Base-by-base conservation (phyloP, 2,797 vertebrate genomes). In the Rhodeus uyekii region DNA sequence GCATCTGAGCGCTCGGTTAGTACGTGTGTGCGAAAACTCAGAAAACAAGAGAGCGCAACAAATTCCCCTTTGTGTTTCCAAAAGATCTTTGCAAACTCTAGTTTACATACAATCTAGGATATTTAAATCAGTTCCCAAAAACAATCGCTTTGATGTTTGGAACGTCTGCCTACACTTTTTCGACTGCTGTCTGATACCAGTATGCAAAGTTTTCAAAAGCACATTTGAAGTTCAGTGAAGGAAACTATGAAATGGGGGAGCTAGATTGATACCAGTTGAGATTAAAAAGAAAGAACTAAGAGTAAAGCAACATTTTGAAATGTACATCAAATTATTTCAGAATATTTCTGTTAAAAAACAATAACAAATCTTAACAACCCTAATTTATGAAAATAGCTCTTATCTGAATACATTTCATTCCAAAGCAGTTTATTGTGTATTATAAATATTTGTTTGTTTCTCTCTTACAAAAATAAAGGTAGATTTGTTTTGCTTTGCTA, bases 81-180 rank as follows among this genome's bases (percentile, higher is more conserved):
- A 19, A 78, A 78, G 48, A 29, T 67, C 36, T 67, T 55, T 19
- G n/a, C 32, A 39, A 78, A 24, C 76, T 68, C 55, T 81, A 61
- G 73, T 82, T 65, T 34, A 44, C 34, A 53, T 34, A 34, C 72
- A 76, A 42, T 67, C 60, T 42, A 74, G 36, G 80, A 65, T 65
- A 53, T 82, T 55, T 61, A 68, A 67, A 82, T 72, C 16, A 82
- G 81, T 58, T 69, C 74, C 76, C 68, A 83, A 71, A 82, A 77
- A 60, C 76, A 58, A 58, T 48, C 12, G 22, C 74, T 44, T 55
- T 76, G 65, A 61, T 69, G 76, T 83, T 71, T 61, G 81, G 50
- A 60, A 32, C 19, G 22, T 29, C 38, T 65, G 58, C 60, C 64
- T 38, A 60, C 22, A 68, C 58, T 44, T 55, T 55, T 27, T 58